Evolutionary conservation across 2,797 vertebrate species (phyloP).

Genomic region (Scyliorhinus canicula): DNA sequence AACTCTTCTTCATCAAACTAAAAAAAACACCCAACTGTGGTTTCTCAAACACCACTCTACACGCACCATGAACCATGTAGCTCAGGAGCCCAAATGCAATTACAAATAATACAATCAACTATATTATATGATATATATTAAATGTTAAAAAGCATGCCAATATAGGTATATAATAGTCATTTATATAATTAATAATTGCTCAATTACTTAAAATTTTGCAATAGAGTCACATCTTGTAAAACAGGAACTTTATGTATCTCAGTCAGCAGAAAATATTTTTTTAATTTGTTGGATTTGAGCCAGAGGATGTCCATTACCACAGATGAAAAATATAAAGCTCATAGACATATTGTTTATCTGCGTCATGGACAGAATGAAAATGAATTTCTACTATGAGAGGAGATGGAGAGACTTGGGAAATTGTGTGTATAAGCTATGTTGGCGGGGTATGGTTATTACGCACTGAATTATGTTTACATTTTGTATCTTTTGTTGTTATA

Average conservation of each 20-base stretch:
- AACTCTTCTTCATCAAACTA: neutral
- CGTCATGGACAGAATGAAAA: neutral
- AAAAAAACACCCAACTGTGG: neutral
- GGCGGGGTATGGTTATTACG: too few species aligned
- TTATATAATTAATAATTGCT: neutral
- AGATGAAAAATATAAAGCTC: neutral
- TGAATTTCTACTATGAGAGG: too few species aligned
- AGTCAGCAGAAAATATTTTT: neutral
- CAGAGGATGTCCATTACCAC: neutral
- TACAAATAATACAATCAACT: neutral
- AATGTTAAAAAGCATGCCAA: neutral
- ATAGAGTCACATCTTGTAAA: neutral
- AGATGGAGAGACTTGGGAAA: too few species aligned
- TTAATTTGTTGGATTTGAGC: neutral
- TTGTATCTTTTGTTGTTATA: too few species aligned
- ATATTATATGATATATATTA: neutral
- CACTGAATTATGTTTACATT: too few species aligned
- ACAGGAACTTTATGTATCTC: neutral
- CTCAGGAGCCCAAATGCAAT: neutral
- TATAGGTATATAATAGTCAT: neutral
- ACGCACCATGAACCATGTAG: neutral
- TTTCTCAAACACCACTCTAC: neutral
- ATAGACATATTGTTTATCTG: neutral
- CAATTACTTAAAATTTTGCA: conserved; percentile 23
- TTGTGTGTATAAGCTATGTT: too few species aligned